These are phyloP conservation scores for Drosophila paramelanica DNA, from an alignment of 2,888 invertebrate genomes.

Conservation along the genomic window DNA sequence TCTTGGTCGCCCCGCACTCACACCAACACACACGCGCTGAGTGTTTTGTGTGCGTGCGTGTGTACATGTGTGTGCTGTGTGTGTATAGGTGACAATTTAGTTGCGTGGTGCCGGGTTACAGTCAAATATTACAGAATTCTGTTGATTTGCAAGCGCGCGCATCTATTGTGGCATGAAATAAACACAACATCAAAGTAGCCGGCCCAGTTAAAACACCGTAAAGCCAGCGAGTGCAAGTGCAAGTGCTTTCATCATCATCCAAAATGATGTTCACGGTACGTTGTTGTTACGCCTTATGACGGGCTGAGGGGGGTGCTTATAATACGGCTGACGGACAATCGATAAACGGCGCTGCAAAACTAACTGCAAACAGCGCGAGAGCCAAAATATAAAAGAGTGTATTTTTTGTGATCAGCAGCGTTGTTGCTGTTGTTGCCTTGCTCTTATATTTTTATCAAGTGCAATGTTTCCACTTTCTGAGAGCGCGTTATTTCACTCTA, in stretches of 20 bases:
- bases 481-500: no score
- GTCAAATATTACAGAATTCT: conserved; percentile 59
- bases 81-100: conserved; percentile 68
- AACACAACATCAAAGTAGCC: conserved; percentile 34
- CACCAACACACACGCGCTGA: conserved; percentile 33
- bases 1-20: conserved; percentile 32
- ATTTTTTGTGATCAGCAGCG: conserved; percentile 21
- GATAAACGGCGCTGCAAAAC: conserved; percentile 61
- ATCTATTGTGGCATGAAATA: conserved; percentile 57
- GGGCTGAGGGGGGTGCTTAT: conserved; percentile 40
- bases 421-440: not conserved
- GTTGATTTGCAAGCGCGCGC: conserved; percentile 58
- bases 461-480: not conserved
- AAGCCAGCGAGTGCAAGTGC: conserved; percentile 40
- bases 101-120: conserved; percentile 81
- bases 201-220: conserved; percentile 49
- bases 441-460: conserved; percentile 1
- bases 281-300: conserved; percentile 49
- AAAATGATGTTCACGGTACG: conserved; percentile 84
- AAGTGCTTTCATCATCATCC: conserved; percentile 16
- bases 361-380: conserved; percentile 28
- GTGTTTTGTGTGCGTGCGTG: conserved; percentile 36
- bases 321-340: conserved; percentile 55
- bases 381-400: conserved; percentile 5
- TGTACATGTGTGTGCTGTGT: conserved; percentile 38